Evolutionary conservation across 2,888 invertebrate genomes (phyloP).

Genomic region (Ectobius pallidus): DNA sequence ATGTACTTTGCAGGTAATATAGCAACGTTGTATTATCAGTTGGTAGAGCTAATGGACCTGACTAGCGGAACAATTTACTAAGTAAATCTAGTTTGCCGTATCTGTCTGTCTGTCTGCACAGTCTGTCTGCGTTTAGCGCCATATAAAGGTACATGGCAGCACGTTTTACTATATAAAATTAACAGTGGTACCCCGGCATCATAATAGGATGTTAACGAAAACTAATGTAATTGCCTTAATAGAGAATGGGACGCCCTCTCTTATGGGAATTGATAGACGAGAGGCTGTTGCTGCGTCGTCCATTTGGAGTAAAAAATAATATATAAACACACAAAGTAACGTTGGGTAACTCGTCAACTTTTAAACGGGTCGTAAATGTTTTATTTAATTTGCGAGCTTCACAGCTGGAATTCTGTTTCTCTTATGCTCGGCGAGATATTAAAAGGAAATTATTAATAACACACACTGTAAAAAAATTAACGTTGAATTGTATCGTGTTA

Average conservation of each 20-base stretch:
- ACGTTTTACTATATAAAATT: conserved; percentile 6
- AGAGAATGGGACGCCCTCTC: conserved; percentile 2
- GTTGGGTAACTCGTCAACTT: neutral
- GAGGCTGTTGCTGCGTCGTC: neutral
- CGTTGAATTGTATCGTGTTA: too few relatives aligned
- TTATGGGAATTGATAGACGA: neutral
- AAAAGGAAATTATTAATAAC: too few relatives aligned
- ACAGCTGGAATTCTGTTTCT: too few relatives aligned
- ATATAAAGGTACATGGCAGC: neutral
- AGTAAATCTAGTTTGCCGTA: conserved; percentile 23
- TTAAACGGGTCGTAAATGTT: neutral
- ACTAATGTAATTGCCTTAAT: conserved; percentile 23
- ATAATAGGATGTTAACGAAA: conserved; percentile 31
- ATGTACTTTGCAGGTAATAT: neutral
- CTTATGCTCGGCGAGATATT: too few relatives aligned
- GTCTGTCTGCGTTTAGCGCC: neutral
- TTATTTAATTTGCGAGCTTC: neutral
- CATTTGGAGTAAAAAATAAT: neutral
- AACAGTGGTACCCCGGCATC: neutral
- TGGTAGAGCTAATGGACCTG: neutral
- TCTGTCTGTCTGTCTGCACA: neutral
- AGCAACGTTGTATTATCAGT: conserved; percentile 2
- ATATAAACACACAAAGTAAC: neutral
- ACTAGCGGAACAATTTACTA: conserved; percentile 19
- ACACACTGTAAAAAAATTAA: too few relatives aligned